Conservation (phyloP, 1,140 invertebrate species). For the Agrilus planipennis region DNA sequence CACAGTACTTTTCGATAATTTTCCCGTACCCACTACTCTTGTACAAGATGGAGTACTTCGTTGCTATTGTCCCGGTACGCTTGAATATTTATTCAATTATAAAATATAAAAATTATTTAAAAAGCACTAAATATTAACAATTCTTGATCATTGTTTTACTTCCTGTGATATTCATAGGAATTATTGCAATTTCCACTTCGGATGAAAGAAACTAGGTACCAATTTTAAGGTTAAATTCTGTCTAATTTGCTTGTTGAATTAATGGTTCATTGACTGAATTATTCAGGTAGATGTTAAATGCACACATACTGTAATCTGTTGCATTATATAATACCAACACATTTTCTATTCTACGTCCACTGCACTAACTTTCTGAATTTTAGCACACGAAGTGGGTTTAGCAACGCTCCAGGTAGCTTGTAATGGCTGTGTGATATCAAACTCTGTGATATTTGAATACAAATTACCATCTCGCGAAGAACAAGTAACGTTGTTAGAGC, state of each 20-base stretch:
- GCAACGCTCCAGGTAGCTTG: slow-evolving; percentile 84
- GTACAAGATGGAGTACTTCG: slow-evolving; percentile 88
- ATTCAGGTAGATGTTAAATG: no score
- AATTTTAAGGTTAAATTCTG: no score
- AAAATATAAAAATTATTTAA: no score
- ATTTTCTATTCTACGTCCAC: background rate
- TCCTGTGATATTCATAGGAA: no score
- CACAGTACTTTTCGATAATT: slow-evolving; percentile 83
- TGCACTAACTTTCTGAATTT: slow-evolving; percentile 18
- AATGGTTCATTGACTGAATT: no score
- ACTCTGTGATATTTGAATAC: slow-evolving; percentile 89
- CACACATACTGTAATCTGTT: no score
- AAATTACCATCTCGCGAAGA: slow-evolving; percentile 55
- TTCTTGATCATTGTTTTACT: no score
- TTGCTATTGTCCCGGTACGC: slow-evolving; percentile 78
- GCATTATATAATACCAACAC: background rate
- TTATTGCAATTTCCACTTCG: no score
- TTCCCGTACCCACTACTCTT: slow-evolving; percentile 80
- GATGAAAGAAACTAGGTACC: no score
- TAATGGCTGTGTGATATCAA: slow-evolving; percentile 82
- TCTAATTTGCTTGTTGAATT: no score
- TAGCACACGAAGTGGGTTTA: slow-evolving; percentile 78
- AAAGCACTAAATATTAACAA: no score
- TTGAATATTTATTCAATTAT: no score
- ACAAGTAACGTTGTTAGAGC: slow-evolving; percentile 40